Evolutionary conservation across 2,888 invertebrate species (phyloP), one percentile per base, ranked within the genome.

Genomic region (Podabrus alpinus): DNA sequence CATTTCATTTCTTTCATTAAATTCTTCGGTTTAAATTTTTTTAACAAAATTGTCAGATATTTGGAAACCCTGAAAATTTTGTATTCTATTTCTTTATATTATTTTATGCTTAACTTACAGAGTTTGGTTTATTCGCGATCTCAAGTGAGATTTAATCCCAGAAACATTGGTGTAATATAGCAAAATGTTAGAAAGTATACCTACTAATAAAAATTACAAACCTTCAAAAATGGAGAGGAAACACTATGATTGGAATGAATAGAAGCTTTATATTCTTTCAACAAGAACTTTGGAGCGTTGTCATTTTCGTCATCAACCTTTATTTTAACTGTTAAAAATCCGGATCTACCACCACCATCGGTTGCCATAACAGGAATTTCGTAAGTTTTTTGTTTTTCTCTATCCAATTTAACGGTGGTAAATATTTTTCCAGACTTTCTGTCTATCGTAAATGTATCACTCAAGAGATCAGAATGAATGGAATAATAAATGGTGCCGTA

Each of bases 261-360:
- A 73, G 92, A 92, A 29, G 93, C 92, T 86, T 94, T 93, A 86
- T 96, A 96, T 86, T 95, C 93, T 79, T 91, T 91, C 74, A 94
- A 88, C 77, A 92, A 88, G 86, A 96, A 96, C 72, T 88, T 88
- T 0, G 97, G 97, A 69, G 92, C 88, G 86, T 95, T 94, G 86
- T 97, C 97, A 87, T 97, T 96, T 78, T 92, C 91, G 88, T 97
- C 97, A 17, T 90, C 89, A 67, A 98, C 93, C 85, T 92, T 92
- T 60, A 98, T 94, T 86, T 94, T 90, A 78, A 96, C 91, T 29
- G 90, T 90, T 62, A 95, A 90, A 86, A 94, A 94, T 16, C 93
- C 93, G 76, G 93, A 90, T 84, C 92, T 90, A 79, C 96, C 93
- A 78, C 95, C 96, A 60, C 92, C 92, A 88, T 98, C 97, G 29